Percentiles rank a stretch among this genome's conserved stretches.
Evolutionary conservation across 2,888 invertebrate species (phyloP).

Genomic region (Sminthurinus aureus): DNA sequence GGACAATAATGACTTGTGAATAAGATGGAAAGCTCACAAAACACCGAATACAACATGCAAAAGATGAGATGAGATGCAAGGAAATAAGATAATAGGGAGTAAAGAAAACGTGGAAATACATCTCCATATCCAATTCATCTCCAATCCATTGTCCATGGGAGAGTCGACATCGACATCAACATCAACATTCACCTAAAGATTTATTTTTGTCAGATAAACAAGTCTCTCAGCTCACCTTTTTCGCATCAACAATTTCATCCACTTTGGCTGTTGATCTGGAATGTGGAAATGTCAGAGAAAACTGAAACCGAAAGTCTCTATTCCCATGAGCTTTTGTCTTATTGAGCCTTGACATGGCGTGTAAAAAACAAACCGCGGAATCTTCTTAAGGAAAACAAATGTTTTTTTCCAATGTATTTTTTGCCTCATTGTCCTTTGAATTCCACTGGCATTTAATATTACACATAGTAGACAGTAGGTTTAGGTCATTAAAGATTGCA

Average conservation of each 20-base stretch:
- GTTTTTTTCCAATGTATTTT: too few relatives aligned
- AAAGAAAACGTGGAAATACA: too few relatives aligned
- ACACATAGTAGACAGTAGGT: not conserved
- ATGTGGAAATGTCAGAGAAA: slow-evolving; percentile 26
- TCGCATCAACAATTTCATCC: slow-evolving; percentile 19
- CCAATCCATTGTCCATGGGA: too few relatives aligned
- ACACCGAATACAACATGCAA: not conserved
- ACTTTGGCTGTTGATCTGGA: slow-evolving; percentile 28
- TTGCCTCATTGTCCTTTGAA: too few relatives aligned
- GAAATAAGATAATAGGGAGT: too few relatives aligned
- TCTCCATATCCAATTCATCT: not conserved
- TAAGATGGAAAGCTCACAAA: not conserved
- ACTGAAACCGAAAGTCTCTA: not conserved
- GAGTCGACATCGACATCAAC: too few relatives aligned
- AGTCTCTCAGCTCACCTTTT: slow-evolving; percentile 18
- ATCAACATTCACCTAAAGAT: not conserved
- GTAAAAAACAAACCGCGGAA: not conserved
- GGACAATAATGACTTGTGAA: slow-evolving; percentile 16
- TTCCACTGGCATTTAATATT: too few relatives aligned
- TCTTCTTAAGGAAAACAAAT: not conserved
- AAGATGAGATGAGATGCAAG: not conserved
- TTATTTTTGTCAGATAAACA: slow-evolving; percentile 26
- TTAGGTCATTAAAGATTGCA: not conserved
- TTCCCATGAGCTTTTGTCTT: slow-evolving; percentile 3
- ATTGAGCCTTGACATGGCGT: not conserved